Evolutionary conservation across 2,888 invertebrate genomes (phyloP), one percentile per base, ranked within the genome.

Genomic region (Drosophila acutilabella): DNA sequence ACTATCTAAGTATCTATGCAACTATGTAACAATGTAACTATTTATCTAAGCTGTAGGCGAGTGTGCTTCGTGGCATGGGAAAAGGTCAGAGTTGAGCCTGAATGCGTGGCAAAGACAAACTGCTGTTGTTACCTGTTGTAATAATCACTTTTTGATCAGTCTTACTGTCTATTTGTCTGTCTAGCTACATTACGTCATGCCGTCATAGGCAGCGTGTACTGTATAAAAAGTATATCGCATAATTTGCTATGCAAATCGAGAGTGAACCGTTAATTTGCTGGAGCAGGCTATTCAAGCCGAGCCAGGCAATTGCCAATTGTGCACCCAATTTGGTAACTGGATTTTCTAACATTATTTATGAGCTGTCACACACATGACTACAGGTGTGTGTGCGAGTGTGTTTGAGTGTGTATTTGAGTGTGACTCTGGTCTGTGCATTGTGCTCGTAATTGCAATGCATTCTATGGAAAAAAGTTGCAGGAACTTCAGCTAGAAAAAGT

Each of bases 211-310:
- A 60, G 26, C 20, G 16, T 57, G 56, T 33, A 45, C 36, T 45
- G 56, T 36, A 56, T n/a, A 71, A 88, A 80, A 30, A 30, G 30
- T 30, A 88, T 88, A 80, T 89, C 86, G 78, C 89, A 90, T 87
- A 80, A 88, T 89, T 87, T 90, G 75, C 81, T 88, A 90, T 88
- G 90, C 89, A 90, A 88, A 88, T 89, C 72, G 71, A 80, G 71
- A 80, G 85, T 74, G 62, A 76, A 81, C 90, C 81, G 77, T 89
- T 88, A 90, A 89, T 90, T 88, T 74, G 58, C 89, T 66, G 60
- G 61, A 64, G 59, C 69, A 72, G 41, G 13, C 36, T 69, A 65
- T 59, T 40, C 42, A 42, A 48, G 40, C 16, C 36, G 36, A 48
- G 48, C 16, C 26, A 40, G 40, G 13, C 60, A 80, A 77, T 74